Percentiles rank a stretch among this genome's conserved stretches.
These are phyloP conservation scores for Lasius platythorax DNA, from an alignment of 2,888 invertebrate genomes.

Conservation along the genomic window DNA sequence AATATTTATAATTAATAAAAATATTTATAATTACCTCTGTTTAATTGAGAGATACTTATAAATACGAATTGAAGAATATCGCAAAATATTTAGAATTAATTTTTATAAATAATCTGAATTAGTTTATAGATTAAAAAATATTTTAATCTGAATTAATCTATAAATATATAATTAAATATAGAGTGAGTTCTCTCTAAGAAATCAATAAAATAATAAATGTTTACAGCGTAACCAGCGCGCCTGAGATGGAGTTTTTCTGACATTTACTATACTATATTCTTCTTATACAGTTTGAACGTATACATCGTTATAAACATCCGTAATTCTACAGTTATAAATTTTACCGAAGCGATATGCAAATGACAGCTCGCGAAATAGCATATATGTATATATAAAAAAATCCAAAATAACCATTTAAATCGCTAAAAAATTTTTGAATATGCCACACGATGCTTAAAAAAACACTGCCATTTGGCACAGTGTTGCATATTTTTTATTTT, in stretches of 20 bases:
- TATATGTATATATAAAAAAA: not conserved
- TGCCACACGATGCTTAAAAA: not conserved
- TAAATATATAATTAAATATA: not conserved
- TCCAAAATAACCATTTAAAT: not conserved
- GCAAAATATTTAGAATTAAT: too few species aligned
- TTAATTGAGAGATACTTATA: too few species aligned
- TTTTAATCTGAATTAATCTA: not conserved
- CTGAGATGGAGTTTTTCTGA: not conserved
- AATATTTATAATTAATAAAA: too few species aligned
- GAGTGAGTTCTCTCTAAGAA: not conserved
- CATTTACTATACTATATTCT: not conserved
- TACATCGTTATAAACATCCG: not conserved
- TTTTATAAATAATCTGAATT: too few species aligned
- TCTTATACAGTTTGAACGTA: not conserved
- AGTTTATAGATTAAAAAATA: too few species aligned
- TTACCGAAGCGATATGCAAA: not conserved
- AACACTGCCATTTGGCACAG: not conserved
- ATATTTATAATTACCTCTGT: too few species aligned
- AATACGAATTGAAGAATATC: too few species aligned
- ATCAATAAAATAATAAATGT: not conserved
- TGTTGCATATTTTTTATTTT: not conserved
- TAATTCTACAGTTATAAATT: slow-evolving; percentile 23
- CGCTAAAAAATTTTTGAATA: not conserved
- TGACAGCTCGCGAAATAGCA: not conserved
- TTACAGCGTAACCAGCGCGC: not conserved